These are phyloP conservation scores for Tinamus guttatus DNA, from an alignment of 2,113 vertebrate genomes.

Conservation along the genomic window DNA sequence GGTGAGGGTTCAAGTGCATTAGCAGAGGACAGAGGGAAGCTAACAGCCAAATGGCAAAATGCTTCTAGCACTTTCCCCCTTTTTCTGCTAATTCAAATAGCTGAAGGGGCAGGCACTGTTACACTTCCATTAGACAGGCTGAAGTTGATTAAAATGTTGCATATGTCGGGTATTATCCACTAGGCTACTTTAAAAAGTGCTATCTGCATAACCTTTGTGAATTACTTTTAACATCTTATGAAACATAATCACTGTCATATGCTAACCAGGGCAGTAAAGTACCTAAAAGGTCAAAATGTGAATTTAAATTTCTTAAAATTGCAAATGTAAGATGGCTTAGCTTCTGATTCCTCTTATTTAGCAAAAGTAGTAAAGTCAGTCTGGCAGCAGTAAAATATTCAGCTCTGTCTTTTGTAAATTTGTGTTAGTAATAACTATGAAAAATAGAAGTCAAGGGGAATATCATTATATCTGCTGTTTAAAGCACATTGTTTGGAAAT, in stretches of 20 bases:
- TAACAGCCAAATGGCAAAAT: neutral
- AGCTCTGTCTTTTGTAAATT: neutral
- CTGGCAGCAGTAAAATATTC: neutral
- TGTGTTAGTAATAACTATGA: neutral
- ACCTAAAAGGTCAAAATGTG: neutral
- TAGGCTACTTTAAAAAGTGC: conserved; percentile 4
- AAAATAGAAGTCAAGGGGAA: neutral
- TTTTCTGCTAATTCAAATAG: neutral
- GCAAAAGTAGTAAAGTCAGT: neutral
- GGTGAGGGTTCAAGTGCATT: conserved; percentile 32
- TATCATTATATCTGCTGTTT: neutral
- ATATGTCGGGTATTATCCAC: neutral
- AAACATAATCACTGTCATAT: neutral
- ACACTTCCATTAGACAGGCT: neutral
- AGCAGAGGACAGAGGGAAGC: neutral
- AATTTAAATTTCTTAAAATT: conserved; percentile 22
- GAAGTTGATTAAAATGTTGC: neutral
- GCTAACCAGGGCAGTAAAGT: neutral
- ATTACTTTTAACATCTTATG: neutral
- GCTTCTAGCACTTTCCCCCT: neutral
- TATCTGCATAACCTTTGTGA: conserved; percentile 17
- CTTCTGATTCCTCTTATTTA: neutral
- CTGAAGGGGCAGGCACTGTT: neutral
- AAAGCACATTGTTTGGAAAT: neutral
- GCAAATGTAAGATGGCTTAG: neutral